These are phyloP conservation scores for Eupithecia tripunctaria DNA, from an alignment of 2,888 invertebrate species.

Conservation along the genomic window DNA sequence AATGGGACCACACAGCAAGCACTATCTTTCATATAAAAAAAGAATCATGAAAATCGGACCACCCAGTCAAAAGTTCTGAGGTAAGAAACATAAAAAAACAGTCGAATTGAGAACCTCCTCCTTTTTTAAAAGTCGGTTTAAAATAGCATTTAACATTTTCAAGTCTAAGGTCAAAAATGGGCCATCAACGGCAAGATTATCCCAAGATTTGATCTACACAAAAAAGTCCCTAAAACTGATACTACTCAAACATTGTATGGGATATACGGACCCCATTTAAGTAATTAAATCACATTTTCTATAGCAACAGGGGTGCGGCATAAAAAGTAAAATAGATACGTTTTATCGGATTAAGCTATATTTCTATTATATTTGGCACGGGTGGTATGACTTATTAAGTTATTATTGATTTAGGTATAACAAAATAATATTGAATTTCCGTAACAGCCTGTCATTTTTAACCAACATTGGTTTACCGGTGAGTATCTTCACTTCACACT, in stretches of 20 bases:
- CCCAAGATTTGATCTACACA: not conserved
- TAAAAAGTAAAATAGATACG: slow-evolving; percentile 1
- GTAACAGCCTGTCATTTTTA: not conserved
- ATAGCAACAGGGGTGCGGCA: slow-evolving; percentile 9
- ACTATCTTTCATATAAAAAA: no score
- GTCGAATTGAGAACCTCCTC: no score
- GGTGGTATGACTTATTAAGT: not conserved
- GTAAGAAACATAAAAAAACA: no score
- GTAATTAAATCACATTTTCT: slow-evolving; percentile 9
- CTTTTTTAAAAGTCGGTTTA: no score
- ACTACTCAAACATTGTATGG: not conserved
- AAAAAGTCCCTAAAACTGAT: not conserved
- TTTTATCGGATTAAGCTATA: slow-evolving; percentile 10
- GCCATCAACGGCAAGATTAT: not conserved
- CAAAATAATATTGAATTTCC: not conserved
- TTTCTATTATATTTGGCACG: not conserved
- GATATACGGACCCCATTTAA: slow-evolving; percentile 4
- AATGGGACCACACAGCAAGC: no score
- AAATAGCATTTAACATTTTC: not conserved
- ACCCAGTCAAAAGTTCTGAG: no score
- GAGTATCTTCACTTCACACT: no score
- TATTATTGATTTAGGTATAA: not conserved
- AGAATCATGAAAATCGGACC: no score
- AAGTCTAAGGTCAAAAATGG: not conserved
- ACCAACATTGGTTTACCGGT: no score